These are phyloP conservation scores for Diarsia dahlii DNA, from an alignment of 2,888 invertebrate species.

Conservation along the genomic window DNA sequence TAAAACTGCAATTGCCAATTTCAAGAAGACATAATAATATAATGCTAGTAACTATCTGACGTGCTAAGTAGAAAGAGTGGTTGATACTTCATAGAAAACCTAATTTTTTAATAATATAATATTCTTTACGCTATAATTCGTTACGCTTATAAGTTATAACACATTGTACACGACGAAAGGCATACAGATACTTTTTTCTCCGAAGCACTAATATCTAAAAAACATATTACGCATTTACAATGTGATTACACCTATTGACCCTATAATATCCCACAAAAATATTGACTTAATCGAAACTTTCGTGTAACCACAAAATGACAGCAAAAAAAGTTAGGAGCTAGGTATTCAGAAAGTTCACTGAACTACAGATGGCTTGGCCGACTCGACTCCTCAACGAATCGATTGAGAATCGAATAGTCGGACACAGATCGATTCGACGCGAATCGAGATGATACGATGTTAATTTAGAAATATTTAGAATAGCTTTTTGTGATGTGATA, in stretches of 20 bases:
- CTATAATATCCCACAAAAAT: conserved; percentile 54
- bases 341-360: conserved; percentile 69
- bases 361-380: conserved; percentile 64
- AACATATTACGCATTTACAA: conserved; percentile 38
- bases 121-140: too few relatives aligned
- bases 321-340: conserved; percentile 63
- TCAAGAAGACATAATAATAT: too few relatives aligned
- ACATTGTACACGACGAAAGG: background rate
- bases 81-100: background rate
- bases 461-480: conserved; percentile 70
- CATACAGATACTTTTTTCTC: background rate
- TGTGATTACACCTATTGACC: conserved; percentile 53
- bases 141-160: conserved; percentile 3
- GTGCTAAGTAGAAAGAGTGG: conserved; percentile 19
- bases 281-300: conserved; percentile 60
- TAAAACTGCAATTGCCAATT: background rate
- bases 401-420: conserved; percentile 85
- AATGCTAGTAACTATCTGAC: background rate
- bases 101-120: too few relatives aligned
- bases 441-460: conserved; percentile 71
- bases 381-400: conserved; percentile 80
- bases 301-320: conserved; percentile 51
- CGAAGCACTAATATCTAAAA: conserved; percentile 26
- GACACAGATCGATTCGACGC: conserved; percentile 76
- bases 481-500: conserved; percentile 58